Percentiles rank a stretch among this genome's conserved stretches.
Evolutionary conservation across 1,140 invertebrate genomes (phyloP).

Genomic region (Ceratina calcarata): DNA sequence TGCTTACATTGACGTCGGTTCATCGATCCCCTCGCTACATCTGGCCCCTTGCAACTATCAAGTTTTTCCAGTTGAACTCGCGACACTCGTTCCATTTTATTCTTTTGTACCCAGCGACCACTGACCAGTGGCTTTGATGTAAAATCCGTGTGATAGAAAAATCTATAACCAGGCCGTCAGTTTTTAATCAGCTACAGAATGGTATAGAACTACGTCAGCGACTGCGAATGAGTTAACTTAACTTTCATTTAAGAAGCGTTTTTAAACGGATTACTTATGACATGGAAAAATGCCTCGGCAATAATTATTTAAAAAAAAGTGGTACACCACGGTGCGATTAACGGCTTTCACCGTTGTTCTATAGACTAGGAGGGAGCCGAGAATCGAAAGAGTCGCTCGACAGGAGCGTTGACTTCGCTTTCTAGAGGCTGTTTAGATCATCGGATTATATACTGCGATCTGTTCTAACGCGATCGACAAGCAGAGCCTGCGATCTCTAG

Average conservation of each 20-base stretch:
- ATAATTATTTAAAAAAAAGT: conserved; percentile 13
- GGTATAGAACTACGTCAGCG: too few species aligned
- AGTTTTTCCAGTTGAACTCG: background rate
- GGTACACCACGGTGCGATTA: conserved; percentile 41
- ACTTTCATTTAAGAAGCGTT: background rate
- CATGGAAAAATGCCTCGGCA: background rate
- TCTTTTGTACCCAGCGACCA: too few species aligned
- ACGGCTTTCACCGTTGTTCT: conserved; percentile 58
- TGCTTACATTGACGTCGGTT: conserved; percentile 34
- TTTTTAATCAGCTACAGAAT: too few species aligned
- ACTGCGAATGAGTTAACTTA: background rate
- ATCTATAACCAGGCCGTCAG: too few species aligned
- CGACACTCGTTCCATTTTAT: background rate
- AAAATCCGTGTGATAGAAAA: too few species aligned
- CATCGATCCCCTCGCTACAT: conserved; percentile 21
- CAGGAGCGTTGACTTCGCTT: conserved; percentile 59
- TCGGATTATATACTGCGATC: conserved; percentile 36
- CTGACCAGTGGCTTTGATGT: too few species aligned
- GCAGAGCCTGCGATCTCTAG: background rate
- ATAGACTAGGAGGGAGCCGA: conserved; percentile 30
- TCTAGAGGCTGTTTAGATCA: conserved; percentile 58
- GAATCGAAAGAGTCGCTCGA: conserved; percentile 23
- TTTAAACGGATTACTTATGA: background rate
- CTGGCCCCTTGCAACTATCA: conserved; percentile 21
- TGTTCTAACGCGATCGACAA: background rate